Evolutionary conservation across 2,797 vertebrate species (phyloP).

Genomic region (Enteromius mattozi): DNA sequence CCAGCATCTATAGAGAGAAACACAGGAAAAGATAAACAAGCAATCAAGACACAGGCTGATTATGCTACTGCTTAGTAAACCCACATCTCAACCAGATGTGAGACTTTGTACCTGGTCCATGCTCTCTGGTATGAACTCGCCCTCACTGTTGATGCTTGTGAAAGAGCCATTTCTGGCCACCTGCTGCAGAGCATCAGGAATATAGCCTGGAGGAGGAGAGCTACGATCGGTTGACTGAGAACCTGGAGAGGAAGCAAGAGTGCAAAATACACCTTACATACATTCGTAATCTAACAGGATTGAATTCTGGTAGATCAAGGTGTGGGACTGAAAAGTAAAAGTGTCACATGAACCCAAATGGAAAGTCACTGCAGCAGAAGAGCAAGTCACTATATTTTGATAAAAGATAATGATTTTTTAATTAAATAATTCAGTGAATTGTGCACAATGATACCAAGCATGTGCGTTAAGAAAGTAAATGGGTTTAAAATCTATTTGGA

Average conservation of each 20-base stretch:
- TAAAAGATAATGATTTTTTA: not conserved
- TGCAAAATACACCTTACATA: not conserved
- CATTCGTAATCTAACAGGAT: not conserved
- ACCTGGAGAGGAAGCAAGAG: conserved; percentile 70
- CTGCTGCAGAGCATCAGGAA: conserved; percentile 95
- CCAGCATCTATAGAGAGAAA: conserved; percentile 87
- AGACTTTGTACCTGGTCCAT: conserved; percentile 90
- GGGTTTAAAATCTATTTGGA: not conserved
- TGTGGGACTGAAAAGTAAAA: not conserved
- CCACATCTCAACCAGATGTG: not conserved
- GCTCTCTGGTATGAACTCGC: conserved; percentile 98
- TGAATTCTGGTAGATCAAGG: not conserved
- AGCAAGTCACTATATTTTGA: not conserved
- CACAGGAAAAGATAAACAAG: not conserved
- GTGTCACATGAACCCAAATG: not conserved
- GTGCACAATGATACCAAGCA: not conserved
- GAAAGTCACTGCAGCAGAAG: not conserved
- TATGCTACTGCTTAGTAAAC: not conserved
- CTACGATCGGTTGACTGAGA: conserved; percentile 90
- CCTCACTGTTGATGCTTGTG: conserved; percentile 99
- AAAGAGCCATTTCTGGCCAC: conserved; percentile 96
- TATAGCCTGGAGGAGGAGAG: conserved; percentile 97
- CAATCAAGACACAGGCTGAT: not conserved
- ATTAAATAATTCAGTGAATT: not conserved
- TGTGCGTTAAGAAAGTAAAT: not conserved